phyloP scores from a whole-genome alignment of 1,140 invertebrate genomes.

The Ceratina australensis region DNA sequence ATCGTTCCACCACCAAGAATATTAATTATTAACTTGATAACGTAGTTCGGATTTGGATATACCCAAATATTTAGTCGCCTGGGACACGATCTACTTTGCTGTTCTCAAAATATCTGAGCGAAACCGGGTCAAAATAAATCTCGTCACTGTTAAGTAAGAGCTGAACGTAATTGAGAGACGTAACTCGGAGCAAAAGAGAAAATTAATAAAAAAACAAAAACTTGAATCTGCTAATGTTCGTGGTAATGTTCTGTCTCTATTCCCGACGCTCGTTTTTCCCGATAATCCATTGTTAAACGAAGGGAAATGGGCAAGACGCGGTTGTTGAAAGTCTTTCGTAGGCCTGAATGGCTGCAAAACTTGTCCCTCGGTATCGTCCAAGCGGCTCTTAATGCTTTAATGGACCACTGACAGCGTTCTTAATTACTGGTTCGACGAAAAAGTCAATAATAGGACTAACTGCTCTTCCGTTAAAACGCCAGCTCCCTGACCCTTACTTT shows the following conservation, averaged over 20 bases:
- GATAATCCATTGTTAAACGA: slow-evolving; percentile 6
- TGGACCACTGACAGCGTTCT: slow-evolving; percentile 45
- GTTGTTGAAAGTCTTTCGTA: slow-evolving; percentile 29
- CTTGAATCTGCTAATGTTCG: no score
- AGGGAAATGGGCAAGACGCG: not conserved
- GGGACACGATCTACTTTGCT: no score
- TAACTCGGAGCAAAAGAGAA: no score
- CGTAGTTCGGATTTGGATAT: no score
- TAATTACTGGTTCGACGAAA: slow-evolving; percentile 37
- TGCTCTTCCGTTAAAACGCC: not conserved
- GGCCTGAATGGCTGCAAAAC: slow-evolving; percentile 21
- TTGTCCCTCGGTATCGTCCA: slow-evolving; percentile 25
- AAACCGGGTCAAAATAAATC: no score
- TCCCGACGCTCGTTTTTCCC: not conserved
- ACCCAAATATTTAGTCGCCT: no score
- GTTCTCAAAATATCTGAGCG: no score
- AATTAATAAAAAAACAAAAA: no score
- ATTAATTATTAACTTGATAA: no score
- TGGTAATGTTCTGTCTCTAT: not conserved
- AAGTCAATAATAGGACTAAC: slow-evolving; percentile 45
- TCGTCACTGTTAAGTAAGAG: no score
- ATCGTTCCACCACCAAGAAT: no score
- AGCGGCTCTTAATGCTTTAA: slow-evolving; percentile 45
- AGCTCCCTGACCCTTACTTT: not conserved
- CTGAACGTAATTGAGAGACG: no score